phyloP scores from a whole-genome alignment of 2,113 vertebrate species.

The Dryoscopus gambensis region DNA sequence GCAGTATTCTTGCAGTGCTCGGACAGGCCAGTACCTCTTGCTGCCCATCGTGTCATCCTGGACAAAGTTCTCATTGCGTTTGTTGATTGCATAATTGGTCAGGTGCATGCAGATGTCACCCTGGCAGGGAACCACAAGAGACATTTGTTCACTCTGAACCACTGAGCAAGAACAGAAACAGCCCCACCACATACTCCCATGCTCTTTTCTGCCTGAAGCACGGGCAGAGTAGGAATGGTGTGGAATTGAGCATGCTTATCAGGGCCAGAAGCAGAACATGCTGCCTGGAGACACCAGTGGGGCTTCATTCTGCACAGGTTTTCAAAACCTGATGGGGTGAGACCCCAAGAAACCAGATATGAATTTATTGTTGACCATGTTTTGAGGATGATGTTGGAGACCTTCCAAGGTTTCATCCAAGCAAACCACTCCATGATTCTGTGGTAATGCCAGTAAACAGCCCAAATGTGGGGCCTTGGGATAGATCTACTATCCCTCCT shows the following conservation, averaged over 20 bases:
- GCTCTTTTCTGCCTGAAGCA: neutral
- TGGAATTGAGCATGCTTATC: accelerated
- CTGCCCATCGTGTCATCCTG: conserved; percentile 69
- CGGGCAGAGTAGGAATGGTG: neutral
- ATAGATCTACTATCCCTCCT: neutral
- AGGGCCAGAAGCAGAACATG: neutral
- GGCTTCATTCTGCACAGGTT: neutral
- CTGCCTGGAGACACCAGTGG: neutral
- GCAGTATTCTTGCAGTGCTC: neutral
- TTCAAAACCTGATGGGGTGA: neutral
- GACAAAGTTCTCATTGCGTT: conserved; percentile 73
- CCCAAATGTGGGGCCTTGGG: neutral
- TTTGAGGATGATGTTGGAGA: neutral
- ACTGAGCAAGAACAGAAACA: neutral
- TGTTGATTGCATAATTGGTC: conserved; percentile 83
- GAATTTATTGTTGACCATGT: neutral
- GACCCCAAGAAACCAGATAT: neutral
- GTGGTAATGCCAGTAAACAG: neutral
- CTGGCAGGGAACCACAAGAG: conserved; percentile 31
- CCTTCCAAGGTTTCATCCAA: neutral
- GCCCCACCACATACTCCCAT: neutral
- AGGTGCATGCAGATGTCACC: conserved; percentile 78
- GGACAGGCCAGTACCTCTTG: conserved; percentile 72
- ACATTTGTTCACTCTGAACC: neutral
- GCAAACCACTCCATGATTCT: neutral